Evolutionary conservation across 2,797 vertebrate species (phyloP).

Genomic region (Echiichthys vipera): DNA sequence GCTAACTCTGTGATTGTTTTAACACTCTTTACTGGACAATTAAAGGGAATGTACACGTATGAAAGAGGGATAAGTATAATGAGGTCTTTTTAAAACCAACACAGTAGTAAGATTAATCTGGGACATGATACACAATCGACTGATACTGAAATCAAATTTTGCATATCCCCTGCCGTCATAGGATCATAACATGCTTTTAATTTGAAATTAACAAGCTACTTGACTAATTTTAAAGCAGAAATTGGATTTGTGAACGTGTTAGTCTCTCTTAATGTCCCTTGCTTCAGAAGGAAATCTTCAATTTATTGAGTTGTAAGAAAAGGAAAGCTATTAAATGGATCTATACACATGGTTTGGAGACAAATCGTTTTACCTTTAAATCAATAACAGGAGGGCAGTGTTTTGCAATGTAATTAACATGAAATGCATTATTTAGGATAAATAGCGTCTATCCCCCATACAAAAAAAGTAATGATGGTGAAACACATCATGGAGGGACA

Average conservation of each 20-base stretch:
- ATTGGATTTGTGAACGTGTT: constrained; percentile 10
- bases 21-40: not conserved
- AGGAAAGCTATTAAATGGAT: not conserved
- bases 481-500: not conserved
- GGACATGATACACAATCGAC: not conserved
- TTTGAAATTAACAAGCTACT: not conserved
- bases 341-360: not conserved
- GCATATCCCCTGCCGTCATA: not conserved
- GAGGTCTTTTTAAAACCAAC: not conserved
- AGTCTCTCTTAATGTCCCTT: constrained; percentile 7
- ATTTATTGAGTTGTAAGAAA: not conserved
- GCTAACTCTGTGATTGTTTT: not conserved
- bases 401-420: not conserved
- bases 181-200: not conserved
- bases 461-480: not conserved
- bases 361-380: constrained; percentile 15
- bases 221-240: not conserved
- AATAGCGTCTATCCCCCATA: not conserved
- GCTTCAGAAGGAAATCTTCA: not conserved
- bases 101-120: not conserved
- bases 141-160: not conserved
- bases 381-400: not conserved
- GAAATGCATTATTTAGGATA: not conserved
- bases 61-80: not conserved
- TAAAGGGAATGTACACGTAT: not conserved